Evolutionary conservation across 2,888 invertebrate species (phyloP).

Genomic region (Dicranocentrus wangi): DNA sequence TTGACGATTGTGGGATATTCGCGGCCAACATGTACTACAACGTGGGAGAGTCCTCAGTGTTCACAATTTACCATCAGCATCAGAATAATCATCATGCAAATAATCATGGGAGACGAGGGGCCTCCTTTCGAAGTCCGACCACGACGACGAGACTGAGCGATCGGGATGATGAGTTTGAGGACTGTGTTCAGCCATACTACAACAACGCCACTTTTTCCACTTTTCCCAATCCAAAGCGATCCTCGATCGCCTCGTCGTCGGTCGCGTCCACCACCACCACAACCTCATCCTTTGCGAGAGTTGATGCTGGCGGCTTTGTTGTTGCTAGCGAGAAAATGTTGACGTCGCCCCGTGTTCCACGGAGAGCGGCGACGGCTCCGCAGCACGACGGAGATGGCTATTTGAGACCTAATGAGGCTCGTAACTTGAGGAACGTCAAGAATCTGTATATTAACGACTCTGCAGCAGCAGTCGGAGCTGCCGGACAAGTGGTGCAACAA

Average conservation of each 20-base stretch:
- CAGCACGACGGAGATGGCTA: constrained; percentile 69
- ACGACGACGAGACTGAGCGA: not conserved
- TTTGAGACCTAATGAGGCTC: constrained; percentile 67
- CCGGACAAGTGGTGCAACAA: constrained; percentile 64
- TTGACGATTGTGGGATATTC: constrained; percentile 68
- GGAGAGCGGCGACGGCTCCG: constrained; percentile 22
- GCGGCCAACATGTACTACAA: constrained; percentile 72
- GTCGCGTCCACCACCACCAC: constrained; percentile 41
- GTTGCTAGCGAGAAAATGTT: constrained; percentile 21
- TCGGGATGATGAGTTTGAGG: constrained; percentile 57
- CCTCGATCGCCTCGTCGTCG: constrained; percentile 62
- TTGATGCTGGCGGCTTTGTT: not conserved
- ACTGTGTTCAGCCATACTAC: constrained; percentile 66
- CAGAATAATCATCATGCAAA: constrained; percentile 46
- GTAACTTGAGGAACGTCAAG: constrained; percentile 64
- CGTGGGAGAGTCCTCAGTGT: constrained; percentile 64
- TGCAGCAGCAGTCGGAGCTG: constrained; percentile 16
- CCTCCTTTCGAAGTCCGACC: too few species aligned
- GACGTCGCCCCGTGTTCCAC: constrained; percentile 25
- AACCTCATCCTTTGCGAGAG: constrained; percentile 28
- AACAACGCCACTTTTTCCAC: constrained; percentile 70
- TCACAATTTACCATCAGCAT: constrained; percentile 52
- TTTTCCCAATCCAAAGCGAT: constrained; percentile 70
- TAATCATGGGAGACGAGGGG: constrained; percentile 48
- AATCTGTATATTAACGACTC: constrained; percentile 69